Percentiles rank a stretch among this genome's conserved stretches.
These are phyloP conservation scores for Crotalus horridus DNA, from an alignment of 2,113 vertebrate genomes.

Conservation along the genomic window DNA sequence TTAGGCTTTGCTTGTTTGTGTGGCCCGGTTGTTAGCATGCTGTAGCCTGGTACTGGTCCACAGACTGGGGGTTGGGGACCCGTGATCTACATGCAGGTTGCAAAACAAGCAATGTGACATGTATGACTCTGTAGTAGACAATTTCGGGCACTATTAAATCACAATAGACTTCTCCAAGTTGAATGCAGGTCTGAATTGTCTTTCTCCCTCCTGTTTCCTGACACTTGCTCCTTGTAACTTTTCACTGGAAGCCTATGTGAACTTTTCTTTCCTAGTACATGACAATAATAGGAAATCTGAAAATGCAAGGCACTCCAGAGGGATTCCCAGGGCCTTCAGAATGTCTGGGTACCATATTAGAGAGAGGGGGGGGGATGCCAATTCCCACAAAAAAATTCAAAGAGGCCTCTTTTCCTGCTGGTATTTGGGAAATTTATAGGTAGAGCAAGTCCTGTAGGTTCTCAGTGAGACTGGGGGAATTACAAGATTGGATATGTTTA, in stretches of 20 bases:
- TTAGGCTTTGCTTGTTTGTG: too few relatives aligned
- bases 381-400: not conserved
- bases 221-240: not conserved
- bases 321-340: not conserved
- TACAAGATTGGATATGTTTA: not conserved
- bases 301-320: not conserved
- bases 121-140: not conserved
- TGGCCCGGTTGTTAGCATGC: too few relatives aligned
- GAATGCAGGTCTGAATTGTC: not conserved
- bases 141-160: not conserved
- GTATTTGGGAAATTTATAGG: not conserved
- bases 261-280: not conserved
- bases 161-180: not conserved
- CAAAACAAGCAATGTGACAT: not conserved
- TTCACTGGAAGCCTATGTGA: not conserved
- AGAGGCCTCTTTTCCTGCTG: not conserved
- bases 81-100: not conserved
- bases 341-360: not conserved
- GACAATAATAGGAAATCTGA: not conserved
- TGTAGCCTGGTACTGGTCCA: too few relatives aligned
- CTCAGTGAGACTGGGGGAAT: not conserved
- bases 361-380: not conserved
- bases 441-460: not conserved
- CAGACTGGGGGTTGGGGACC: too few relatives aligned
- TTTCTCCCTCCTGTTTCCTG: not conserved